Evolutionary conservation across 2,888 invertebrate genomes (phyloP).

Genomic region (Ectropis crepuscularia): DNA sequence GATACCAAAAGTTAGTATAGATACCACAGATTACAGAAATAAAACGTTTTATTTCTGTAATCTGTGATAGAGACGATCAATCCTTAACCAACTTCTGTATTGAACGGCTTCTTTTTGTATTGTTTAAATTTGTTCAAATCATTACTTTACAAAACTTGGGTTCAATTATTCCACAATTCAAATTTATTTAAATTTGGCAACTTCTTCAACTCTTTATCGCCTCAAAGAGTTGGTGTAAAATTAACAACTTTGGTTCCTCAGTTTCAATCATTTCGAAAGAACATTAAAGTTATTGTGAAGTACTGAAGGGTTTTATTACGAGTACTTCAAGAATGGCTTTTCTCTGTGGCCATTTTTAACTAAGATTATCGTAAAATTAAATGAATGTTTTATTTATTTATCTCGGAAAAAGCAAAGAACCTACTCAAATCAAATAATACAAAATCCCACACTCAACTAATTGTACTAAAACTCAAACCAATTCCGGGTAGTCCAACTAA

Average conservation of each 20-base stretch:
- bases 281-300: slow-evolving; percentile 5
- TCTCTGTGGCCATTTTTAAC: not conserved
- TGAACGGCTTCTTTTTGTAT: too few species aligned
- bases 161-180: slow-evolving; percentile 42
- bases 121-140: too few species aligned
- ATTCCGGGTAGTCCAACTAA: too few species aligned
- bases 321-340: not conserved
- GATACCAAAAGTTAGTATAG: too few species aligned
- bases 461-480: too few species aligned
- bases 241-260: slow-evolving; percentile 8
- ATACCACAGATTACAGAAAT: too few species aligned
- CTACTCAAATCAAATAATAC: too few species aligned
- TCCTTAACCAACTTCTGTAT: too few species aligned
- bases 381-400: not conserved
- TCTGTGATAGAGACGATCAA: too few species aligned
- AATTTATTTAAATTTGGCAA: slow-evolving; percentile 39
- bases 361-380: not conserved
- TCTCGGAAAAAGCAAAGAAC: too few species aligned
- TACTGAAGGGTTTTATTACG: not conserved
- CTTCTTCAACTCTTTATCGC: slow-evolving; percentile 23
- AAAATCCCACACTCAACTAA: too few species aligned
- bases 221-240: slow-evolving; percentile 29
- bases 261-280: slow-evolving; percentile 1
- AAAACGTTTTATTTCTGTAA: too few species aligned
- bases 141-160: slow-evolving; percentile 40